phyloP scores from a whole-genome alignment of 2,113 vertebrate genomes.

The Genyomyrus donnyi region DNA sequence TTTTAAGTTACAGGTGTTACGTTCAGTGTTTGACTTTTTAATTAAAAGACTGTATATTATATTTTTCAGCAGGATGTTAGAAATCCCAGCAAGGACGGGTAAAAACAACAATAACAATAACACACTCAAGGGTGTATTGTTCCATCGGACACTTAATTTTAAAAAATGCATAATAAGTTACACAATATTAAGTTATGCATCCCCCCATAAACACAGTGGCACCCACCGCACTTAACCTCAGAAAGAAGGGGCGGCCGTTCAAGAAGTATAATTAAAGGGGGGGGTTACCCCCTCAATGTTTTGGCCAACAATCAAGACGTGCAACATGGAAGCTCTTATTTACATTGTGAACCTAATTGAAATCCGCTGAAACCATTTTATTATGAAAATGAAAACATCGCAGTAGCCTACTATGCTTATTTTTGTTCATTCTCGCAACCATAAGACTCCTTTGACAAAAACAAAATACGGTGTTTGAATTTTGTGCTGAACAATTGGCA shows the following conservation, averaged over 20 bases:
- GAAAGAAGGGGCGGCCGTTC: neutral
- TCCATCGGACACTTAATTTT: neutral
- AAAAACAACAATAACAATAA: neutral
- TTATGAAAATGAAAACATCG: neutral
- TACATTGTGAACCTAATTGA: neutral
- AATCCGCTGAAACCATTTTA: neutral
- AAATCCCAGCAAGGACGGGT: neutral
- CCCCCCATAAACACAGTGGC: neutral
- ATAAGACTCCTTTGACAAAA: neutral
- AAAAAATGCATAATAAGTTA: neutral
- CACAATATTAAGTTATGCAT: neutral
- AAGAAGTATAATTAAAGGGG: neutral
- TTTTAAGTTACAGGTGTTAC: neutral
- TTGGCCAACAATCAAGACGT: neutral
- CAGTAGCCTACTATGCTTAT: neutral
- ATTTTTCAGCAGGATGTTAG: neutral
- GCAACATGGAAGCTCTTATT: neutral
- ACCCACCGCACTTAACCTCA: neutral
- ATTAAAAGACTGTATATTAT: neutral
- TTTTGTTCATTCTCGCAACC: neutral
- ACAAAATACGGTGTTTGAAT: neutral
- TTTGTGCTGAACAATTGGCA: neutral
- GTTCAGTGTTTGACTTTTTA: neutral
- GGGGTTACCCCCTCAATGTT: neutral
- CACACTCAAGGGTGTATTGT: neutral